These are phyloP conservation scores for Columba guinea DNA, from an alignment of 2,797 vertebrate species.

Conservation along the genomic window DNA sequence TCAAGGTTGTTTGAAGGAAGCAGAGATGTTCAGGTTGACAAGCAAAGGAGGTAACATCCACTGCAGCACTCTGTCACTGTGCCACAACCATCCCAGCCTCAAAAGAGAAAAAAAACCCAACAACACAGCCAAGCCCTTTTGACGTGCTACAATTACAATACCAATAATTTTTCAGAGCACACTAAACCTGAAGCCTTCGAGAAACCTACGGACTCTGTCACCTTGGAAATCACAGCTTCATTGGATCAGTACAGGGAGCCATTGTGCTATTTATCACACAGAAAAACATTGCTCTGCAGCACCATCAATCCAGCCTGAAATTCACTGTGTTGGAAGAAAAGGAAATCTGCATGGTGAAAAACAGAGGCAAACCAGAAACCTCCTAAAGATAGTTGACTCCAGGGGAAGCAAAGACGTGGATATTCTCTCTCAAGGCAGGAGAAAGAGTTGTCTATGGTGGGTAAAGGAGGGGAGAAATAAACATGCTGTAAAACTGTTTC, in stretches of 20 bases:
- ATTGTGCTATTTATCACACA: not conserved
- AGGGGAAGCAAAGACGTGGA: not conserved
- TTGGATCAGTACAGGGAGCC: not conserved
- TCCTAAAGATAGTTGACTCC: not conserved
- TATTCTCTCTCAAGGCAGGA: not conserved
- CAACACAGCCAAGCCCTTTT: not conserved
- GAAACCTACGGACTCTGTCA: not conserved
- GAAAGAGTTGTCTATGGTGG: not conserved
- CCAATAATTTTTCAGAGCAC: not conserved
- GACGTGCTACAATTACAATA: not conserved
- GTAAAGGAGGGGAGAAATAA: not conserved
- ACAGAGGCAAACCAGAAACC: not conserved
- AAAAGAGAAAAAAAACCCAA: not conserved
- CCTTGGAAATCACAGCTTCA: not conserved
- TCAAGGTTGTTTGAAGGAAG: not conserved
- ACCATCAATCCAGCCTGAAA: constrained; percentile 1
- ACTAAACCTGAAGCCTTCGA: not conserved
- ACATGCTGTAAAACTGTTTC: not conserved
- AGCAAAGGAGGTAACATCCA: not conserved
- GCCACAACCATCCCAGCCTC: not conserved
- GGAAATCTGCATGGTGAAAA: constrained; percentile 18
- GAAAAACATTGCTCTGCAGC: not conserved
- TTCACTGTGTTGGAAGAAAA: not conserved
- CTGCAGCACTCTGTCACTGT: not conserved
- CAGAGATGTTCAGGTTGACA: not conserved